Evolutionary conservation across 2,797 vertebrate genomes (phyloP).

Genomic region (Epinephelus malabaricus): DNA sequence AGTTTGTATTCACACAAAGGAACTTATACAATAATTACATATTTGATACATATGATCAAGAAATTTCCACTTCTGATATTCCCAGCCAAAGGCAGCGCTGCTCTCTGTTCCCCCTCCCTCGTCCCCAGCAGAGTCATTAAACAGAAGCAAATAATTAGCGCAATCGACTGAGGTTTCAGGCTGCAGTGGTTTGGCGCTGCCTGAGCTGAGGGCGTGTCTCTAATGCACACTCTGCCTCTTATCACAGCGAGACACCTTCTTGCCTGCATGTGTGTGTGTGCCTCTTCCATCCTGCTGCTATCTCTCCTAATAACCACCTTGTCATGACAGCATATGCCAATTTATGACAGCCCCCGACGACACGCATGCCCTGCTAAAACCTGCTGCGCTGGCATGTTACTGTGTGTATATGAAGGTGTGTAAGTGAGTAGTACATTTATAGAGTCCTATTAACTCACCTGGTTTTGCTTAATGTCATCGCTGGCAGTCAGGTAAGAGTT

Average conservation of each 20-base stretch:
- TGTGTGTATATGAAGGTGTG: neutral
- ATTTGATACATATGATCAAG: conserved; percentile 21
- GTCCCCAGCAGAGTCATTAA: conserved; percentile 45
- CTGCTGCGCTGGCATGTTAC: conserved; percentile 18
- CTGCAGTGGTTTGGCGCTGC: conserved; percentile 27
- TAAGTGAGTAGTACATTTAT: neutral
- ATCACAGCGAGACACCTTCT: conserved; percentile 63
- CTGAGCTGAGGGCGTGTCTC: conserved; percentile 38
- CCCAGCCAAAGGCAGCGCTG: conserved; percentile 29
- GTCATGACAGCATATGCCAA: conserved; percentile 53
- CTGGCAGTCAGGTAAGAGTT: conserved; percentile 95
- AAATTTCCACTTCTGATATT: conserved; percentile 24
- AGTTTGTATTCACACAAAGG: conserved; percentile 6
- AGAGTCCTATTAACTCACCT: conserved; percentile 82
- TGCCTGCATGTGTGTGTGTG: conserved; percentile 25
- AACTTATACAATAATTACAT: conserved; percentile 25
- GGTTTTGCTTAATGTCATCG: conserved; percentile 97
- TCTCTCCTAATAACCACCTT: conserved; percentile 49
- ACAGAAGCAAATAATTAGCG: conserved; percentile 57
- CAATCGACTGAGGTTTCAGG: conserved; percentile 47
- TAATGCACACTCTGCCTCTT: conserved; percentile 44
- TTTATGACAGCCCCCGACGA: conserved; percentile 23
- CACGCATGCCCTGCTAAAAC: conserved; percentile 14
- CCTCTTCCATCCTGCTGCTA: conserved; percentile 42
- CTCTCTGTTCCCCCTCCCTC: conserved; percentile 29